Percentiles rank a stretch among this genome's conserved stretches.
Conservation (phyloP, 2,113 vertebrate species). For the Synchiropus splendidus region DNA sequence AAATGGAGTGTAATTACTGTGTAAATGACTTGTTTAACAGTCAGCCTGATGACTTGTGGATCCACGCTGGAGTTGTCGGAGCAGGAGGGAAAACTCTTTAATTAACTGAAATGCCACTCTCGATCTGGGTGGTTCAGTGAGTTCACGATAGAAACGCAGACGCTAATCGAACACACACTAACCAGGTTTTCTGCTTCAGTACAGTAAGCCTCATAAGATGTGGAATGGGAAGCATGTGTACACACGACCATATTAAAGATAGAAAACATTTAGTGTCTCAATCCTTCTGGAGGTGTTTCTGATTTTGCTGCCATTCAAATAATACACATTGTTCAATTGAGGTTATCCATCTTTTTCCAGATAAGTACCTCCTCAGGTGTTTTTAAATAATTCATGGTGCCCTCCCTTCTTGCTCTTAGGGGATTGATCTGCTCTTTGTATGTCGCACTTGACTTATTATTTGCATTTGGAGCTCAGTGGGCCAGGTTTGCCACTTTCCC, state of each 20-base stretch:
- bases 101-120: slow-evolving; percentile 23
- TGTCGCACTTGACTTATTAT: slow-evolving; percentile 28
- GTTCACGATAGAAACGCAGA: slow-evolving; percentile 14
- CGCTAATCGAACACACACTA: slow-evolving; percentile 6
- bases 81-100: slow-evolving; percentile 20
- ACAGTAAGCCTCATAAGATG: no score
- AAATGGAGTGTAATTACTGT: slow-evolving; percentile 6
- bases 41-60: slow-evolving; percentile 9
- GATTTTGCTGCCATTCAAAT: slow-evolving; percentile 44
- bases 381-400: slow-evolving; percentile 50
- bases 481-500: slow-evolving; percentile 21
- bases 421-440: slow-evolving; percentile 43
- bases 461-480: slow-evolving; percentile 51
- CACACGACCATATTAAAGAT: no score
- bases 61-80: slow-evolving; percentile 6
- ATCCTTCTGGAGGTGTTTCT: no score
- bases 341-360: slow-evolving; percentile 44
- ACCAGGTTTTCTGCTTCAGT: not conserved
- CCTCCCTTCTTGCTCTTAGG: slow-evolving; percentile 21
- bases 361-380: slow-evolving; percentile 57
- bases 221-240: no score
- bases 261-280: no score
- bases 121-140: slow-evolving; percentile 29
- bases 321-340: slow-evolving; percentile 44
- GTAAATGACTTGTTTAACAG: slow-evolving; percentile 13